A percentile compares a stretch with the other conserved stretches of the same genome.
Conservation (phyloP, 2,797 vertebrate species). For the Leontocebus nigricollis region DNA sequence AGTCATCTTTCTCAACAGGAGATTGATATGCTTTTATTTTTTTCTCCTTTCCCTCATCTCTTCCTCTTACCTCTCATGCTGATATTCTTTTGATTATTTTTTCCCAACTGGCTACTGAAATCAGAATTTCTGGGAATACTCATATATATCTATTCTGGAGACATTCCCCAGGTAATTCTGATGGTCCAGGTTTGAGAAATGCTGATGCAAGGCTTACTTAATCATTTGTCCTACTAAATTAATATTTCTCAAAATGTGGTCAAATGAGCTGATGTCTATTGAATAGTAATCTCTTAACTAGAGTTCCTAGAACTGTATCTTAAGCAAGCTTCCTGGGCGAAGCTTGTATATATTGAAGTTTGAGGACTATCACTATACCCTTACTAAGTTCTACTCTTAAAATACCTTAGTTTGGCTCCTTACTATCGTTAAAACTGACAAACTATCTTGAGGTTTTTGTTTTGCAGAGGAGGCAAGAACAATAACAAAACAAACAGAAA, state of each 20-base stretch:
- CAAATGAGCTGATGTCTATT: neutral
- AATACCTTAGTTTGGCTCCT: neutral
- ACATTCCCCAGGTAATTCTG: neutral
- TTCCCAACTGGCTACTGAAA: neutral
- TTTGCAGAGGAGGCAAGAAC: neutral
- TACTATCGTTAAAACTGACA: neutral
- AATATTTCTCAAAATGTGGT: neutral
- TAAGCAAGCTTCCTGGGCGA: neutral
- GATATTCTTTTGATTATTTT: neutral
- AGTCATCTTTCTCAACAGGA: neutral
- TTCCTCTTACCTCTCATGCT: neutral
- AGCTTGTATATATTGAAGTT: neutral
- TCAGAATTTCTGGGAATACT: neutral
- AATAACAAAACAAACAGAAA: neutral
- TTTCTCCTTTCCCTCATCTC: neutral
- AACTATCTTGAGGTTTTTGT: neutral
- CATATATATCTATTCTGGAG: neutral
- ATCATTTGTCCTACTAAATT: neutral
- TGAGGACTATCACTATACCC: neutral
- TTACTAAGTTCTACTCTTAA: neutral
- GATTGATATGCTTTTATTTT: neutral
- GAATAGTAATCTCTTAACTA: neutral
- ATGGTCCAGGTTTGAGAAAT: neutral
- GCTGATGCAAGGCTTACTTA: neutral
- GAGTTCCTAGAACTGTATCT: neutral